Evolutionary conservation across 1,140 invertebrate genomes (phyloP).

Genomic region (Harlomillsia oculata): DNA sequence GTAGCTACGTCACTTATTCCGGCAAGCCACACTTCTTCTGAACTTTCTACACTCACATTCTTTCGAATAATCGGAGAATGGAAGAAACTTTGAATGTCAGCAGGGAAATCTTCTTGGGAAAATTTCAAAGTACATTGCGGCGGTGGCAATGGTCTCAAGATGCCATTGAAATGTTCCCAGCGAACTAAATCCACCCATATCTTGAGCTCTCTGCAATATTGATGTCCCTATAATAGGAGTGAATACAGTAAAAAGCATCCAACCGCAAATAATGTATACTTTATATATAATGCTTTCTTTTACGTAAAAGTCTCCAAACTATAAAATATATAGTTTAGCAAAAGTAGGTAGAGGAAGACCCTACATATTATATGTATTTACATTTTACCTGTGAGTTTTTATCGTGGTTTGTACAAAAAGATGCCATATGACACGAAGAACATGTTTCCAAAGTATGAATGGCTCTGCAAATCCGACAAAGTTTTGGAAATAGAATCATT

Average conservation of each 20-base stretch:
- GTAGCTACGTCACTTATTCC: not conserved
- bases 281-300: not conserved
- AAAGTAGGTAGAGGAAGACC: not conserved
- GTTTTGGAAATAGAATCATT: constrained; percentile 54
- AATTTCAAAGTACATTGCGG: not conserved
- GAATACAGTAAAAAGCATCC: too few species aligned
- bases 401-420: constrained; percentile 14
- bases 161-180: constrained; percentile 40
- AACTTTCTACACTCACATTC: not conserved
- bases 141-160: constrained; percentile 23
- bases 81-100: not conserved
- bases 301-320: not conserved
- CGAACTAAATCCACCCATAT: constrained; percentile 39
- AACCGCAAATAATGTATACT: not conserved
- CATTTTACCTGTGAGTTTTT: not conserved
- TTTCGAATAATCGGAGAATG: not conserved
- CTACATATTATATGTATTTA: not conserved
- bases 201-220: constrained; percentile 41
- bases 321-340: not conserved
- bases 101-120: not conserved
- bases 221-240: constrained; percentile 38
- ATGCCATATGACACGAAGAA: constrained; percentile 9
- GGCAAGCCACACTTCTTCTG: not conserved
- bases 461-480: not conserved
- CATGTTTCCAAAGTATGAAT: constrained; percentile 22